Evolutionary conservation across 2,888 invertebrate genomes (phyloP), one percentile per base, ranked within the genome.

Genomic region (Plutella xylostella): DNA sequence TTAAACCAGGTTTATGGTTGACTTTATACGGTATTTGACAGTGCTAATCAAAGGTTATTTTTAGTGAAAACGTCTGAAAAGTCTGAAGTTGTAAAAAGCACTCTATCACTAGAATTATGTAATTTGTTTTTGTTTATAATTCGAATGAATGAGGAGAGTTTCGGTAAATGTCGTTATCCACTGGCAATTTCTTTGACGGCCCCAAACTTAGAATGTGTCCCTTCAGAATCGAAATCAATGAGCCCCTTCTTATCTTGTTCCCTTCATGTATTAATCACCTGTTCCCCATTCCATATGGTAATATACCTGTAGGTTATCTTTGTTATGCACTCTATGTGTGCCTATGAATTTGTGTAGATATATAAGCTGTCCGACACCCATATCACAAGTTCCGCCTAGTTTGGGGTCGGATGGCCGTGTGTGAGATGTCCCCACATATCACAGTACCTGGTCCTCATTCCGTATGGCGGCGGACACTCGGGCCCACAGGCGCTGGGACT

Each of bases 401-500:
- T 5, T 25, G 25, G 25, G 9, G 6, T 22, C 22, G 22, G 9
- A 22, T 9, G 6, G 22, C 22, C 9, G 22, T 22, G 5, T 5
- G 9, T 9, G 22, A 22, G 22, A n/a, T 22, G 6, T 22, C 9
- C 5, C 22, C 9, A 22, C 22, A 6, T 5, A 6, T 22, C 6
- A 22, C 22, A 22, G 22, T 9, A 86, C 87, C 85, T 94, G 93
- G 76, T 97, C 96, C 47, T 94, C 93, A 11, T 87, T 86, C 18
- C 76, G 69, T 52, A 97, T 94, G 1, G 97, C 97, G 43, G 90
- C 89, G 0, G 95, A 93, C 1, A 97, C 97, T 54, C 90, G 89
- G 33, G 87, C 75, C 97, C 97, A 97, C 1, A 97, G 82, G 55
- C 89, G 88, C 69, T 95, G 93, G 11, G 96, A 97, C 72, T 97